These are phyloP conservation scores for Hypsopygia costalis DNA, from an alignment of 2,888 invertebrate genomes.

Conservation along the genomic window DNA sequence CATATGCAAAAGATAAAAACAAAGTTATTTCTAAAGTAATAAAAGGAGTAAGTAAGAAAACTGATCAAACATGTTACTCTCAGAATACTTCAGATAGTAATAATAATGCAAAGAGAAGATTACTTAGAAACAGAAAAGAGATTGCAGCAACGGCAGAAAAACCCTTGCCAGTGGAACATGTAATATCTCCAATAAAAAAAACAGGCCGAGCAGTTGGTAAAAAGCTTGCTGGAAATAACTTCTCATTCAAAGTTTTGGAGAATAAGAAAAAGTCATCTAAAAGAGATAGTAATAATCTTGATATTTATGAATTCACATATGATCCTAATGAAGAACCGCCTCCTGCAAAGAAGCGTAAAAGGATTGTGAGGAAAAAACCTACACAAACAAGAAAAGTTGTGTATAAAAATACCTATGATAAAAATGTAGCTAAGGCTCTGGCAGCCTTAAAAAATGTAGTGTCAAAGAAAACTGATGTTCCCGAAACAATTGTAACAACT, in stretches of 20 bases:
- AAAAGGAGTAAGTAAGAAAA: conserved; percentile 5
- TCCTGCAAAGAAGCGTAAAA: conserved; percentile 59
- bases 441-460: conserved; percentile 46
- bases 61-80: conserved; percentile 17
- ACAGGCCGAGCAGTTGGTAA: conserved; percentile 15
- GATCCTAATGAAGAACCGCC: conserved; percentile 68
- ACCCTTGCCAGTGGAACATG: too few species aligned
- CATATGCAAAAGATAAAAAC: conserved; percentile 11
- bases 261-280: conserved; percentile 32
- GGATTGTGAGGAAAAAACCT: conserved; percentile 38
- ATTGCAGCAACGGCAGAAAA: conserved; percentile 10
- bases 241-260: conserved; percentile 49
- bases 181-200: conserved; percentile 15
- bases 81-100: conserved; percentile 40
- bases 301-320: conserved; percentile 72
- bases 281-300: conserved; percentile 39
- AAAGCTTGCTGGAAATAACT: conserved; percentile 30
- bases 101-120: conserved; percentile 36
- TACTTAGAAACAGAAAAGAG: conserved; percentile 16
- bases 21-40: conserved; percentile 3
- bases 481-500: conserved; percentile 9
- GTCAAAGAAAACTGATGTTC: conserved; percentile 22
- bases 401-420: conserved; percentile 55
- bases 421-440: conserved; percentile 57
- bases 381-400: conserved; percentile 43